phyloP scores from a whole-genome alignment of 1,140 invertebrate genomes.

The Pseudomyrmex flavicornis region DNA sequence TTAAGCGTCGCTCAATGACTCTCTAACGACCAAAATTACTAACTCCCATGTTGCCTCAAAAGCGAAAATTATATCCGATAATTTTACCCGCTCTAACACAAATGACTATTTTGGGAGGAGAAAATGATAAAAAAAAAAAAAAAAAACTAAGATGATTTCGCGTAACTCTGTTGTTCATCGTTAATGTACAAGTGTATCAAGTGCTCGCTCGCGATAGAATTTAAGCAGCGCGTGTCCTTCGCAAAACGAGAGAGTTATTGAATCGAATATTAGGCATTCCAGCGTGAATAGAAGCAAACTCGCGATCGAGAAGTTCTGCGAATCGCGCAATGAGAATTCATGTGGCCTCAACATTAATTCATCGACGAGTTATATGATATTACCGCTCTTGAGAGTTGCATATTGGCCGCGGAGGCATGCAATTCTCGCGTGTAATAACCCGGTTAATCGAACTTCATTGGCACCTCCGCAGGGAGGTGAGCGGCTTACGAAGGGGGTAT shows the following conservation, averaged over 20 bases:
- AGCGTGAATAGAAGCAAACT: not conserved
- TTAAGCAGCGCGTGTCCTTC: not conserved
- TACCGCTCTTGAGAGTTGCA: not conserved
- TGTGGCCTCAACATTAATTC: constrained; percentile 37
- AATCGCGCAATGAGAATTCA: constrained; percentile 21
- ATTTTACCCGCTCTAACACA: not conserved
- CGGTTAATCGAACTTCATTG: constrained; percentile 64
- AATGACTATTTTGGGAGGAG: not conserved
- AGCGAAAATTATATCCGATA: not conserved
- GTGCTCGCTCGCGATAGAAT: not conserved
- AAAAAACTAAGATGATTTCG: not conserved
- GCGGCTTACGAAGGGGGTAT: constrained; percentile 28
- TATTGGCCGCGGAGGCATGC: constrained; percentile 6
- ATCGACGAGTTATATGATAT: constrained; percentile 3
- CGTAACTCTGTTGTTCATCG: no score
- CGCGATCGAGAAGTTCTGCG: not conserved
- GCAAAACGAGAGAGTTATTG: not conserved
- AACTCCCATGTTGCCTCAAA: constrained; percentile 7
- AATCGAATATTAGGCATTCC: not conserved
- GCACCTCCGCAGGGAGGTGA: constrained; percentile 46
- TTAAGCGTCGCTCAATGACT: constrained; percentile 35
- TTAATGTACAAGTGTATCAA: no score
- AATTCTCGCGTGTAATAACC: constrained; percentile 59
- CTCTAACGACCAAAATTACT: constrained; percentile 21
- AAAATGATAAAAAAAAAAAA: not conserved